These are phyloP conservation scores for Drosophila athabasca DNA, from an alignment of 1,140 invertebrate species.

Conservation along the genomic window DNA sequence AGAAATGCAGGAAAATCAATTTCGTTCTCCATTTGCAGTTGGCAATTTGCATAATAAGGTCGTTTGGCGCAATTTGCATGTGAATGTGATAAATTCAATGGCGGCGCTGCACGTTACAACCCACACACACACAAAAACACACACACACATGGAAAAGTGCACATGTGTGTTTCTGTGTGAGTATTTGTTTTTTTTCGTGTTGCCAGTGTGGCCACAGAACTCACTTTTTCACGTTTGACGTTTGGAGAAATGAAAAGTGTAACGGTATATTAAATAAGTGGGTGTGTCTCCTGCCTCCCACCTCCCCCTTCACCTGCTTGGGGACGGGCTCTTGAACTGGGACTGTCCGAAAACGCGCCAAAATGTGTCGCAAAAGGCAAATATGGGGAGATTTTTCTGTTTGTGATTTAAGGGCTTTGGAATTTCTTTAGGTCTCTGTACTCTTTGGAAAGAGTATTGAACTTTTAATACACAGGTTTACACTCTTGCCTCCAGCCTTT, in stretches of 20 bases:
- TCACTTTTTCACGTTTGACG: constrained; percentile 74
- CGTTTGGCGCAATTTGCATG: constrained; percentile 84
- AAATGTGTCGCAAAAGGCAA: constrained; percentile 68
- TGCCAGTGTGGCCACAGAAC: constrained; percentile 27
- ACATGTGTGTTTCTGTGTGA: constrained; percentile 38
- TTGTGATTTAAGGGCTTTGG: constrained; percentile 69
- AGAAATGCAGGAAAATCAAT: constrained; percentile 83
- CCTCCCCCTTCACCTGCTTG: constrained; percentile 9
- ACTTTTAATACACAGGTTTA: too few relatives aligned
- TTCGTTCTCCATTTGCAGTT: constrained; percentile 84
- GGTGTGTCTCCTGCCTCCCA: constrained; percentile 42
- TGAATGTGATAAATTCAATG: constrained; percentile 83
- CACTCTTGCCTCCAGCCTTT: too few relatives aligned
- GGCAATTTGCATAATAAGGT: constrained; percentile 84
- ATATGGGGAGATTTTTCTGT: constrained; percentile 46
- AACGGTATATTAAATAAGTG: constrained; percentile 79
- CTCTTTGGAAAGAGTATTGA: neutral
- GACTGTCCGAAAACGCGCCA: constrained; percentile 51
- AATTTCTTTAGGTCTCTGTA: neutral
- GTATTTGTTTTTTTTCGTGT: constrained; percentile 66
- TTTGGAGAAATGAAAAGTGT: constrained; percentile 74
- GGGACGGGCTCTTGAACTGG: neutral
- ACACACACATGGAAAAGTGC: constrained; percentile 21
- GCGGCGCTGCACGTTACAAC: constrained; percentile 54
- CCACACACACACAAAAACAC: constrained; percentile 25